Evolutionary conservation across 2,797 vertebrate genomes (phyloP).

Genomic region (Muraenolepis orangiensis): DNA sequence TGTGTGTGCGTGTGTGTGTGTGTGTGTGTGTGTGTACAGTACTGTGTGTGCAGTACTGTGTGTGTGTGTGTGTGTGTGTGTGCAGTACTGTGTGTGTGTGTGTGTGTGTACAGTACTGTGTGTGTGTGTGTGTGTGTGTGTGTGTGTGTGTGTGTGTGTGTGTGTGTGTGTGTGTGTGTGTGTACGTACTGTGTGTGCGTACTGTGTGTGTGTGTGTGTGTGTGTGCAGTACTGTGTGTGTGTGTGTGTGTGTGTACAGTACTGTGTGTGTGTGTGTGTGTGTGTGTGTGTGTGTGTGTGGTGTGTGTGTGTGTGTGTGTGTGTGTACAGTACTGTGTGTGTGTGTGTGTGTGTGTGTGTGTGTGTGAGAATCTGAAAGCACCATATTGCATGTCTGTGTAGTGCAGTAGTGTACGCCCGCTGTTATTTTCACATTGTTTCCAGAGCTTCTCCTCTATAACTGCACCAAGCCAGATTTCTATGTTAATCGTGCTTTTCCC

Average conservation of each 20-base stretch:
- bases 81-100: constrained; percentile 12
- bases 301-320: neutral
- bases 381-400: neutral
- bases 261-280: neutral
- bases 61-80: constrained; percentile 20
- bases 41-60: constrained; percentile 5
- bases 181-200: constrained; percentile 35
- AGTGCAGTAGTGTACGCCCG: neutral
- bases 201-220: constrained; percentile 19
- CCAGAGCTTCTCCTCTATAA: neutral
- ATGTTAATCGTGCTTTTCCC: constrained; percentile 45
- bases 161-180: constrained; percentile 20
- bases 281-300: neutral
- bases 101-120: constrained; percentile 11
- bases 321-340: constrained; percentile 1
- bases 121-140: constrained; percentile 16
- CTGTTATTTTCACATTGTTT: neutral
- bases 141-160: neutral
- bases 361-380: neutral
- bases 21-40: constrained; percentile 1
- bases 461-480: constrained; percentile 41
- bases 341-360: neutral
- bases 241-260: constrained; percentile 11
- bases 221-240: constrained; percentile 19
- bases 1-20: neutral